phyloP scores from a whole-genome alignment of 2,888 invertebrate species.

The Liopterus haemorrhoidalis region DNA sequence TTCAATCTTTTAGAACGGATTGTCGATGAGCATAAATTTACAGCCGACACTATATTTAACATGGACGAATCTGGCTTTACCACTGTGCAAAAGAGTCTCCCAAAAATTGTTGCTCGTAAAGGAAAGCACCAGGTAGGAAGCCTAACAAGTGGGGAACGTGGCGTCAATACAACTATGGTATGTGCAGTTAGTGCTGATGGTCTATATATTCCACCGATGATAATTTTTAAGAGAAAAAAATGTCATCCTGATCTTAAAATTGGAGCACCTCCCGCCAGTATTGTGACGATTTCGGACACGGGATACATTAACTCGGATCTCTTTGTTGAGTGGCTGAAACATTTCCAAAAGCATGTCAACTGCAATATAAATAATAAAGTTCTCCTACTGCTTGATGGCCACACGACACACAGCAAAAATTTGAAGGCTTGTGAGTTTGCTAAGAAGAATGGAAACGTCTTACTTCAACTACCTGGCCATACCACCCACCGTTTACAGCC shows the following conservation, averaged over 20 bases:
- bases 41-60: slow-evolving; percentile 19
- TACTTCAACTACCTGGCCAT: slow-evolving; percentile 32
- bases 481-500: slow-evolving; percentile 32
- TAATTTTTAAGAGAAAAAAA: slow-evolving; percentile 22
- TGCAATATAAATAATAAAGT: slow-evolving; percentile 18
- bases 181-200: slow-evolving; percentile 28
- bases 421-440: slow-evolving; percentile 29
- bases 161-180: slow-evolving; percentile 30
- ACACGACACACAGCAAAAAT: slow-evolving; percentile 26
- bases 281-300: slow-evolving; percentile 22
- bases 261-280: slow-evolving; percentile 13
- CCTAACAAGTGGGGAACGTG: slow-evolving; percentile 28
- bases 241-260: not conserved
- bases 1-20: slow-evolving; percentile 18
- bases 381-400: slow-evolving; percentile 23
- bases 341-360: slow-evolving; percentile 25
- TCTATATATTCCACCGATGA: slow-evolving; percentile 26
- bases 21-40: slow-evolving; percentile 12
- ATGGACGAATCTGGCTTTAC: slow-evolving; percentile 26
- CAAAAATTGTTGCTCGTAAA: slow-evolving; percentile 19
- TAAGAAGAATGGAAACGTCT: slow-evolving; percentile 28
- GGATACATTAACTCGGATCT: slow-evolving; percentile 31
- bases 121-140: slow-evolving; percentile 26
- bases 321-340: slow-evolving; percentile 29
- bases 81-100: slow-evolving; percentile 21